phyloP scores from a whole-genome alignment of 2,797 vertebrate genomes.

The Ispidina picta region DNA sequence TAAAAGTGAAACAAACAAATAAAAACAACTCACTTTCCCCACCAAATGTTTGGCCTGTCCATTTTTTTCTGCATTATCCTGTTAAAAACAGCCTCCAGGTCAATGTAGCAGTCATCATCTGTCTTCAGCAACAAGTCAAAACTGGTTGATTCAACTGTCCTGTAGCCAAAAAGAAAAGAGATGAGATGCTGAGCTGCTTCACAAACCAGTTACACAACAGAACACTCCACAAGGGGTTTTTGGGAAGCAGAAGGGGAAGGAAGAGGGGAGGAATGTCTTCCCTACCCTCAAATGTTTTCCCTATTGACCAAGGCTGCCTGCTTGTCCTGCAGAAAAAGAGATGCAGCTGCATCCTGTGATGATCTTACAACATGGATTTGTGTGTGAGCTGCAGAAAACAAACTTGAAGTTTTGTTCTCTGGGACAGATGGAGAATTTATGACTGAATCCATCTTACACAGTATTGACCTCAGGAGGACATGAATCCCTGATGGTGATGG shows the following conservation, averaged over 20 bases:
- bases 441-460: neutral
- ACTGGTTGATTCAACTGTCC: conserved; percentile 88
- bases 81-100: conserved; percentile 89
- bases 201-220: neutral
- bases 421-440: conserved; percentile 21
- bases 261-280: neutral
- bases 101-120: conserved; percentile 96
- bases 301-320: neutral
- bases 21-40: conserved; percentile 92
- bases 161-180: conserved; percentile 59
- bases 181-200: neutral
- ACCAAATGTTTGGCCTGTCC: conserved; percentile 90
- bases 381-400: neutral
- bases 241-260: neutral
- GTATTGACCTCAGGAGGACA: neutral
- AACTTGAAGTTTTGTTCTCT: neutral
- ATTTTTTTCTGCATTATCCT: conserved; percentile 87
- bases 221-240: neutral
- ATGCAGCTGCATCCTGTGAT: neutral
- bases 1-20: neutral
- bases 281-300: neutral
- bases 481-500: neutral
- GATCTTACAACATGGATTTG: neutral
- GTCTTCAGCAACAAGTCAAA: conserved; percentile 95
- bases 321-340: neutral